These are phyloP conservation scores for Anolis sagrei DNA, from an alignment of 2,113 vertebrate species.

Conservation along the genomic window DNA sequence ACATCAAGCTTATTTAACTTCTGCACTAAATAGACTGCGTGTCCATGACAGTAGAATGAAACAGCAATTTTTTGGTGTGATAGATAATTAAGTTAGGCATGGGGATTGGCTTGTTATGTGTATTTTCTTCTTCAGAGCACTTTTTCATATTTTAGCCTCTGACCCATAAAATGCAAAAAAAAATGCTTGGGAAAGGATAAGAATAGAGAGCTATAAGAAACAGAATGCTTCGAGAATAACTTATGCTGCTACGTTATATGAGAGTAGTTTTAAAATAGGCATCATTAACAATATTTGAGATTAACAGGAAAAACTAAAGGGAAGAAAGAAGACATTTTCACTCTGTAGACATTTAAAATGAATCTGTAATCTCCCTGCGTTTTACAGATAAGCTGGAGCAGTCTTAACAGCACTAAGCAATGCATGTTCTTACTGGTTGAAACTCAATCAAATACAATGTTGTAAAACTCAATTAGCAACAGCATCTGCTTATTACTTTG, in stretches of 20 bases:
- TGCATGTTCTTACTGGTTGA: constrained; percentile 31
- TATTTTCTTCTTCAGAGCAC: constrained; percentile 53
- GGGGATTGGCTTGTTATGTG: constrained; percentile 49
- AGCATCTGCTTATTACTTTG: constrained; percentile 37
- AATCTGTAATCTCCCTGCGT: constrained; percentile 26
- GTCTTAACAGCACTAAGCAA: constrained; percentile 19
- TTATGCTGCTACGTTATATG: constrained; percentile 11
- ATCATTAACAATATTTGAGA: constrained; percentile 41
- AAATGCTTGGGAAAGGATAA: constrained; percentile 50
- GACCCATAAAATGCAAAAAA: constrained; percentile 63
- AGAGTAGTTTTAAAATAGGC: constrained; percentile 48
- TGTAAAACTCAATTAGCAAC: constrained; percentile 36
- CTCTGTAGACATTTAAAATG: constrained; percentile 34
- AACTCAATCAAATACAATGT: constrained; percentile 31
- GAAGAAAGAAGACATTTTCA: constrained; percentile 19
- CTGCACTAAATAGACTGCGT: constrained; percentile 28
- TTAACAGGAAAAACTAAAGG: constrained; percentile 41
- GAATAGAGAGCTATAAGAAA: constrained; percentile 45
- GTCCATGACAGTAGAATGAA: constrained; percentile 36
- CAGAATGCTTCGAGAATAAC: constrained; percentile 38
- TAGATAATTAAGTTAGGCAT: constrained; percentile 66
- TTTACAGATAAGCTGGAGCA: constrained; percentile 29
- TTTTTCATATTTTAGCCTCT: constrained; percentile 52
- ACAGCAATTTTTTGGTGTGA: constrained; percentile 43
- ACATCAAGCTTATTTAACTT: constrained; percentile 19